phyloP scores from a whole-genome alignment of 2,888 invertebrate genomes.

The Coenonympha glycerion region DNA sequence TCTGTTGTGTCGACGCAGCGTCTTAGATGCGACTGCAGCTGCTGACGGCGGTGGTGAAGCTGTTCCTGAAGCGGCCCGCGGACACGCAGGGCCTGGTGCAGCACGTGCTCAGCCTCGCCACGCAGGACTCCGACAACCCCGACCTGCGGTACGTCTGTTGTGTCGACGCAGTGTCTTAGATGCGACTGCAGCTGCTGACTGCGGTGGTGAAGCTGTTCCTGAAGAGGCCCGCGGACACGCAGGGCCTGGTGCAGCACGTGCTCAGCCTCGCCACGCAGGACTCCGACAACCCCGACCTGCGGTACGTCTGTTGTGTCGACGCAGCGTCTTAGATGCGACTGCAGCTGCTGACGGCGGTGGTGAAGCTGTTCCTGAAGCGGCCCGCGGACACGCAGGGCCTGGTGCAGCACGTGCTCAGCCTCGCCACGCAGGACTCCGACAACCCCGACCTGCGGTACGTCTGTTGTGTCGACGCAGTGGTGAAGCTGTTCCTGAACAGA shows the following conservation, averaged over 20 bases:
- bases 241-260: constrained; percentile 98
- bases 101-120: constrained; percentile 92
- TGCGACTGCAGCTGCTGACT: constrained; percentile 85
- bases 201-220: constrained; percentile 99
- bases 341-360: constrained; percentile 97
- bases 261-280: constrained; percentile 89
- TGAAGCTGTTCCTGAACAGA: constrained; percentile 98
- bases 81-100: constrained; percentile 99
- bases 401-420: constrained; percentile 95
- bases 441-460: constrained; percentile 86
- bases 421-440: constrained; percentile 93
- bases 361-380: constrained; percentile 97
- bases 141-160: constrained; percentile 76
- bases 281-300: constrained; percentile 96
- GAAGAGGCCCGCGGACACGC: constrained; percentile 98
- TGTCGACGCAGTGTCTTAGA: no score
- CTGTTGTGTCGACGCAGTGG: no score
- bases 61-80: constrained; percentile 97
- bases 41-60: constrained; percentile 97
- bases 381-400: constrained; percentile 99
- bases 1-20: no score
- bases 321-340: not conserved
- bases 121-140: constrained; percentile 96
- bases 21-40: constrained; percentile 78
- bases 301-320: no score